Evolutionary conservation across 2,888 invertebrate genomes (phyloP).

Genomic region (Ormyrus thymus): DNA sequence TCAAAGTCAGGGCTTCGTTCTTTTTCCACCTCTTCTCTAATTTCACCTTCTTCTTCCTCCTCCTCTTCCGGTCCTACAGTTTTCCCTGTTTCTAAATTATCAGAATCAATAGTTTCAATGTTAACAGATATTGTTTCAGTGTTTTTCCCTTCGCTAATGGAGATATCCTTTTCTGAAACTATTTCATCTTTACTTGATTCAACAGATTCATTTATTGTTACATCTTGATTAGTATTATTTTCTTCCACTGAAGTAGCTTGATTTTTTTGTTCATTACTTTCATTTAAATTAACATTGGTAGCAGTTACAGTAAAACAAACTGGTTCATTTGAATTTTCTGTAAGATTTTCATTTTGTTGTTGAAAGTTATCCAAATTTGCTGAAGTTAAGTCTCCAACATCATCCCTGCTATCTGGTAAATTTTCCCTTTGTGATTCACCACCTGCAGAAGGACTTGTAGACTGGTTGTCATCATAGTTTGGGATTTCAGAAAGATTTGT

Average conservation of each 20-base stretch:
- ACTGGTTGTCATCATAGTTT: conserved; percentile 49
- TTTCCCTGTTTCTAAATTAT: conserved; percentile 22
- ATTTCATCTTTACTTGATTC: background rate
- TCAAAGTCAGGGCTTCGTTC: conserved; percentile 48
- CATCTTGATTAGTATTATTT: conserved; percentile 22
- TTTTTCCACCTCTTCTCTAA: conserved; percentile 58
- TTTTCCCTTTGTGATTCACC: conserved; percentile 72
- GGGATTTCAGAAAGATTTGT: conserved; percentile 61
- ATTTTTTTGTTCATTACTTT: conserved; percentile 22
- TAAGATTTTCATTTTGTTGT: conserved; percentile 45
- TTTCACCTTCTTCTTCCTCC: conserved; percentile 55
- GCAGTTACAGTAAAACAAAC: conserved; percentile 8
- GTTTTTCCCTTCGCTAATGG: conserved; percentile 1
- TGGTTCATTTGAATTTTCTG: conserved; percentile 38
- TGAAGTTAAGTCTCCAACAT: conserved; percentile 47
- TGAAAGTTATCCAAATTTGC: conserved; percentile 11
- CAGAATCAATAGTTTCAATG: conserved; percentile 22
- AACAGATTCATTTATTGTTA: conserved; percentile 5
- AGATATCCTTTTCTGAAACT: conserved; percentile 17
- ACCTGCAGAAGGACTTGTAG: conserved; percentile 57
- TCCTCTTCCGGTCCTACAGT: conserved; percentile 44
- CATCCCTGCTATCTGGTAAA: conserved; percentile 71
- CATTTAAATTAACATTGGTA: conserved; percentile 18
- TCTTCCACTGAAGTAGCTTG: conserved; percentile 4
- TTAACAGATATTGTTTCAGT: conserved; percentile 12